Evolutionary conservation across 2,888 invertebrate species (phyloP), one percentile per base, ranked within the genome.

Genomic region (Nemapogon koenigi): DNA sequence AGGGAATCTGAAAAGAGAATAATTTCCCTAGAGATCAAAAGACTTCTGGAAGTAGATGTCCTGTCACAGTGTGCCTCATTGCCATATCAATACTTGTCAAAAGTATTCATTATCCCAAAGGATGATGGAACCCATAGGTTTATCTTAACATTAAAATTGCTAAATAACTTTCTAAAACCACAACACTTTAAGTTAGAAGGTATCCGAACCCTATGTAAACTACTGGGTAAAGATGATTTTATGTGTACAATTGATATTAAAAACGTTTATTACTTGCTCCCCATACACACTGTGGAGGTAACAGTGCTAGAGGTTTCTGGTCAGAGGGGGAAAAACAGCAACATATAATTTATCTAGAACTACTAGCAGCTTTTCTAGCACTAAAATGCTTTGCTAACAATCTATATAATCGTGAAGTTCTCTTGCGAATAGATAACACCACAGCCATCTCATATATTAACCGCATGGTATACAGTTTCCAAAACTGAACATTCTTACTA

Each of bases 161-260:
- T 41, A 11, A 37, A 41, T 37, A 26, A 36, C 3, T 40, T 28
- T 14, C 26, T 42, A 10, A 11, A 18, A 13, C 35, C 41, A 14
- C 27, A 40, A 16, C 43, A 43, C 16, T 46, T 46, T 36, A 45
- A 43, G 25, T 18, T 43, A 18, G 43, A 45, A 37, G 45, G 43
- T 17, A 14, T 37, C 10, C 19, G 45, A 7, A 40, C 41, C 16
- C 37, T 37, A 1, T 37, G 38, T 22, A 41, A 40, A 32, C 16
- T 44, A 14, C 22, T 44, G 16, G 11, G 16, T 3, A 17, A 17
- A 11, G 19, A 36, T 35, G 16, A 30, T 13, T 41, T 27, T 22
- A 33, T 41, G 30, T 37, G 33, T 14, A 39, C 38, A 13, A 15
- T 43, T n/a, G 41, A 45, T 37, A 17, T 45, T 2, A 33, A 37